Percentiles rank a stretch among this genome's conserved stretches.
Conservation (phyloP, 2,888 invertebrate genomes). For the Erannis defoliaria region DNA sequence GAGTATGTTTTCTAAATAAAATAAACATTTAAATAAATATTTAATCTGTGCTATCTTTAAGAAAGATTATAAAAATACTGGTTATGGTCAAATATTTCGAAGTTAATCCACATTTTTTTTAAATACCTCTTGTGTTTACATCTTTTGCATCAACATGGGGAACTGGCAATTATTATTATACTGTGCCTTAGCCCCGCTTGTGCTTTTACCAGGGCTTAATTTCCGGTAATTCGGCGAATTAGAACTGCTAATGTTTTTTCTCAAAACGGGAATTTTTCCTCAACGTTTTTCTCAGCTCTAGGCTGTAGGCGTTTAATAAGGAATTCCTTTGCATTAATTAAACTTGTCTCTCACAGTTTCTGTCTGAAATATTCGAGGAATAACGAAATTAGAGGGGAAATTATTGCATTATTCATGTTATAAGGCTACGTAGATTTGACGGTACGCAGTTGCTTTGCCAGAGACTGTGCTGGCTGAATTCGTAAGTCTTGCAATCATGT, state of each 20-base stretch:
- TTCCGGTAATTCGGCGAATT: constrained; percentile 32
- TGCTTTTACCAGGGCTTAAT: constrained; percentile 20
- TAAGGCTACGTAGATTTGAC: constrained; percentile 17
- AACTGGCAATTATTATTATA: constrained; percentile 13
- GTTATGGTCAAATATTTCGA: no score
- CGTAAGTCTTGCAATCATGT: neutral
- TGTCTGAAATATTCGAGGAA: constrained; percentile 25
- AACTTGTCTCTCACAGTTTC: constrained; percentile 27
- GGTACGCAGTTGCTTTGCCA: neutral
- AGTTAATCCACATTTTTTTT: no score
- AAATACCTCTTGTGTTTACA: no score
- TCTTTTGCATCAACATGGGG: neutral
- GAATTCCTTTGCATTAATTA: constrained; percentile 35
- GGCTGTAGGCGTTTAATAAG: constrained; percentile 20
- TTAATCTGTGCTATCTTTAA: no score
- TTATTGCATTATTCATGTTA: constrained; percentile 36
- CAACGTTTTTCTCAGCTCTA: constrained; percentile 19
- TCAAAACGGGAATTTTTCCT: constrained; percentile 10
- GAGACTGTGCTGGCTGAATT: neutral
- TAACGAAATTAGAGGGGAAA: constrained; percentile 31
- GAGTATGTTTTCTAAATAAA: no score
- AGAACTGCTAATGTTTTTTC: constrained; percentile 31
- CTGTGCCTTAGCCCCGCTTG: neutral
- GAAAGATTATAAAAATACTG: no score
- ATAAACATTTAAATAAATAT: no score